Evolutionary conservation across 1,140 invertebrate species (phyloP).

Genomic region (Patella vulgata): DNA sequence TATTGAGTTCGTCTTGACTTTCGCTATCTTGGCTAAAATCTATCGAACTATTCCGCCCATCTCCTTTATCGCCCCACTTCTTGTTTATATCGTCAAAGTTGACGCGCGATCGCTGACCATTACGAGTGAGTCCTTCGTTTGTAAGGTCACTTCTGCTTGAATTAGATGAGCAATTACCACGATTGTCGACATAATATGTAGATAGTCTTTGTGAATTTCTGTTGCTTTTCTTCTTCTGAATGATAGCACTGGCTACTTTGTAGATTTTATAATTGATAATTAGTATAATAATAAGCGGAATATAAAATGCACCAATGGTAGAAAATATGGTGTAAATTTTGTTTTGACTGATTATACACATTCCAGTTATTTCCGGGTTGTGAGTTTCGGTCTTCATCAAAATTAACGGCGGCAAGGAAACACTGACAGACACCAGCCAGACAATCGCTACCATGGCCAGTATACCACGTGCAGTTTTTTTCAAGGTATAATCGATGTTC

Average conservation of each 20-base stretch:
- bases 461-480: slow-evolving; percentile 82
- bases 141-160: too few relatives aligned
- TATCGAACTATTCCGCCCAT: too few relatives aligned
- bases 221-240: slow-evolving; percentile 56
- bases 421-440: slow-evolving; percentile 85
- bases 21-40: too few relatives aligned
- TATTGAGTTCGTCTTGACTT: slow-evolving; percentile 30
- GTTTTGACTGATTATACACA: slow-evolving; percentile 64
- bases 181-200: too few relatives aligned
- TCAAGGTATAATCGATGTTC: slow-evolving; percentile 93
- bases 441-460: slow-evolving; percentile 89
- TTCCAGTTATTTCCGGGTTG: slow-evolving; percentile 46
- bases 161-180: too few relatives aligned
- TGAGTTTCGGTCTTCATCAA: slow-evolving; percentile 57
- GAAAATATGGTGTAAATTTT: slow-evolving; percentile 63
- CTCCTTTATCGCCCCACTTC: too few relatives aligned
- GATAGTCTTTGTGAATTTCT: slow-evolving; percentile 35
- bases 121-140: too few relatives aligned
- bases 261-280: slow-evolving; percentile 65
- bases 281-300: slow-evolving; percentile 65
- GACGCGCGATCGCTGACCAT: too few relatives aligned
- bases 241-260: slow-evolving; percentile 57
- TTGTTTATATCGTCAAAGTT: too few relatives aligned
- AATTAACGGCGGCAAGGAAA: slow-evolving; percentile 88
- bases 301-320: slow-evolving; percentile 66